Base-by-base conservation (phyloP, 2,888 invertebrate genomes). In the Ophion ventricosus region DNA sequence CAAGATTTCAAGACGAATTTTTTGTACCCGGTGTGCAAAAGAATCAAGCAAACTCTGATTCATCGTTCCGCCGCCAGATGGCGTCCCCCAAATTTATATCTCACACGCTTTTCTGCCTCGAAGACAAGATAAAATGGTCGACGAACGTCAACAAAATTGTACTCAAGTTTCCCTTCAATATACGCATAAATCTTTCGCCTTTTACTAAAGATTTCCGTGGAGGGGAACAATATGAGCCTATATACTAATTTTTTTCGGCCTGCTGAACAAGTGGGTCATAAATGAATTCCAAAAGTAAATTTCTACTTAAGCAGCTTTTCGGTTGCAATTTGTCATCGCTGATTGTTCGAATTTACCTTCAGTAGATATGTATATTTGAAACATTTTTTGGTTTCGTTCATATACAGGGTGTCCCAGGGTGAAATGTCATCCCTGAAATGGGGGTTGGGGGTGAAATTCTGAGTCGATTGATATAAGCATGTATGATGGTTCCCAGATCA, bases 181-280 rank as follows among this genome's bases (percentile, higher is more conserved):
- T 82, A 91, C 93, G 93, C 82, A 92, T 93, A 93, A 93, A 93
- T 93, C 93, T 94, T 94, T 93, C 93, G 94, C 93, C 93, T 94
- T 93, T 93, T 94, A 94, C 93, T 94, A 93, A 93, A 93, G 93
- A 93, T 93, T 92, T 92, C 92, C 92, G 92, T 92, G 92, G 91
- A 91, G 92, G 91, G 91, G 91, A 91, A 90, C 91, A 91, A 88
- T 90, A 74, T 78, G 84, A 81, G 84, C 77, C 80, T 84, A 84
- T 67, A 77, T 17, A n/a, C 49, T 86, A 91, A 91, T 92, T 92
- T 93, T 93, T 90, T 89, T 74, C 86, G 77, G 82, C 88, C 87
- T 80, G 85, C 89, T 88, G 85, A 3, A 88, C 20, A 87, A 88
- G 89, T 82, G 88, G 88, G 89, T 88, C 89, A 64, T 83, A 66